Conservation (phyloP, 2,113 vertebrate species). For the Neogobius melanostomus region DNA sequence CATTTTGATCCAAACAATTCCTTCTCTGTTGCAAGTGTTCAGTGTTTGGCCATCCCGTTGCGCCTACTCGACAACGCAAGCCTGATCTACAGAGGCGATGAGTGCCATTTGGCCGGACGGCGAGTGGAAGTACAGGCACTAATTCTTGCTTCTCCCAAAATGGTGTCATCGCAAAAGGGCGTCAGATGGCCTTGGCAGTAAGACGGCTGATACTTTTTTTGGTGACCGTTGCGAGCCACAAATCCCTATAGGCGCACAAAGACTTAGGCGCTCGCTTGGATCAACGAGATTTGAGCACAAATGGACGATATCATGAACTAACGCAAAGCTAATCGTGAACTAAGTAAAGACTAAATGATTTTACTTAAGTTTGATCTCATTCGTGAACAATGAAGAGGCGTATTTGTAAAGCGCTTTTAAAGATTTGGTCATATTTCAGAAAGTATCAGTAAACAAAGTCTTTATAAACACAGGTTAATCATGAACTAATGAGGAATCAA, state of each 20-base stretch:
- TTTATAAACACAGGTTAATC: too few species aligned
- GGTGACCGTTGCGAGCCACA: not conserved
- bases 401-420: too few species aligned
- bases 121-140: not conserved
- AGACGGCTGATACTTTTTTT: conserved; percentile 2
- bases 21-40: not conserved
- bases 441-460: too few species aligned
- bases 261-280: not conserved
- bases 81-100: not conserved
- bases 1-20: too few species aligned
- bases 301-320: conserved; percentile 6
- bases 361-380: too few species aligned
- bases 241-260: not conserved
- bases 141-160: not conserved
- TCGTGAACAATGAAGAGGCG: too few species aligned
- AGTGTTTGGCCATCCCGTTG: conserved; percentile 3
- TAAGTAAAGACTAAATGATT: too few species aligned
- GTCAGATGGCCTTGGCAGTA: conserved; percentile 23
- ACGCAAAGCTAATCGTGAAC: too few species aligned
- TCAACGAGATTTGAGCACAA: not conserved
- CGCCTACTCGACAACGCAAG: not conserved
- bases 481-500: too few species aligned
- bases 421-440: too few species aligned
- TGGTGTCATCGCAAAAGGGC: conserved; percentile 1
- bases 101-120: not conserved